Evolutionary conservation across 2,888 invertebrate genomes (phyloP), one percentile per base, ranked within the genome.

Genomic region (Aporophyla lueneburgensis): DNA sequence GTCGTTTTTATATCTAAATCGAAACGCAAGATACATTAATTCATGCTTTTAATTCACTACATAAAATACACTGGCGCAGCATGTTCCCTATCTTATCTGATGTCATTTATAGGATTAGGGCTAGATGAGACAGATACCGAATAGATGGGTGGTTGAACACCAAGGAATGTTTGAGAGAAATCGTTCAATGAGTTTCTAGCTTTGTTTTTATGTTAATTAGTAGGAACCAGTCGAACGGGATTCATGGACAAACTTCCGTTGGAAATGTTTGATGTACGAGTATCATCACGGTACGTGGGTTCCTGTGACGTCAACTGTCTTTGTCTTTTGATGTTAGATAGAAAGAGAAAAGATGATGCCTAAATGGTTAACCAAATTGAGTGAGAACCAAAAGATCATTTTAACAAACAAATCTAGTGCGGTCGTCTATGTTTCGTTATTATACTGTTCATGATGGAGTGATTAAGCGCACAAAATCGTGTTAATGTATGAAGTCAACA

Each of bases 191-290:
- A 93, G 91, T 94, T 93, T 94, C 92, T 92, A 92, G 92, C 95
- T 96, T 96, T 95, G 96, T 96, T 95, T 96, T 95, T 95, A 95
- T 96, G 95, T 90, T 96, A 95, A 96, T 95, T 95, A 94, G 89
- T 78, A 81, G 83, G 87, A 93, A 95, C 95, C 93, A 89, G 96
- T 94, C 87, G 65, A 87, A 91, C 92, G 73, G 87, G 93, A 74
- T 90, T 88, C 76, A 86, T 89, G 90, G 89, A 90, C 91, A 92
- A 94, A 96, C 95, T 94, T 96, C 96, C 96, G 95, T 91, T 92
- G 90, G 88, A 88, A 90, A 89, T 94, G 91, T 94, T 95, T 93
- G 90, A 91, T 87, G 92, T 93, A n/a, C n/a, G n/a, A n/a, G n/a
- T n/a, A 92, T 92, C 89, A 89, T 76, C 90, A 90, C 83, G 84